phyloP scores from a whole-genome alignment of 2,113 vertebrate species.

The Tursiops truncatus region DNA sequence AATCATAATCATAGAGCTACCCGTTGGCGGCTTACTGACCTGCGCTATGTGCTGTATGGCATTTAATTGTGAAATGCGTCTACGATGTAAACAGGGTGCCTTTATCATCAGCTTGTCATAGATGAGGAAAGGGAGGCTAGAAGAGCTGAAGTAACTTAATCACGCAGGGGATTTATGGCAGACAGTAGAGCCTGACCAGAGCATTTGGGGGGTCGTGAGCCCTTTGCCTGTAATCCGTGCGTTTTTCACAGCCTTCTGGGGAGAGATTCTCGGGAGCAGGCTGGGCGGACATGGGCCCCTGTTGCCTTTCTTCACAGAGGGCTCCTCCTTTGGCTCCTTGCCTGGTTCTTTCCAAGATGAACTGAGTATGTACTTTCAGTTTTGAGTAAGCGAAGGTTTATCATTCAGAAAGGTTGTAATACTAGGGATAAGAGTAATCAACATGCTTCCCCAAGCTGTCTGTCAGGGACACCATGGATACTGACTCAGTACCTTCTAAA shows the following conservation, averaged over 20 bases:
- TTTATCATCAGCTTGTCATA: background rate
- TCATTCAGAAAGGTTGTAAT: background rate
- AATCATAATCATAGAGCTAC: background rate
- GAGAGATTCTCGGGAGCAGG: background rate
- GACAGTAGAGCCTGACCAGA: background rate
- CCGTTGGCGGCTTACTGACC: background rate
- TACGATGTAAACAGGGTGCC: background rate
- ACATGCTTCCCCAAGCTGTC: background rate
- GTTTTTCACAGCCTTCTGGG: background rate
- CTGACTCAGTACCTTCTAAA: too few relatives aligned
- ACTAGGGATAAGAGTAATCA: background rate
- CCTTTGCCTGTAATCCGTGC: background rate
- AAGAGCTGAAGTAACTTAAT: background rate
- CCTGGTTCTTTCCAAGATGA: conserved; percentile 41
- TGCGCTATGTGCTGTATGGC: background rate
- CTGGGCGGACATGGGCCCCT: background rate
- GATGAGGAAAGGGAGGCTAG: background rate
- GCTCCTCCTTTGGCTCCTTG: background rate
- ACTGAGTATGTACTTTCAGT: conserved; percentile 53
- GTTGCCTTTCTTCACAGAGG: background rate
- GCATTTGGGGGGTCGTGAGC: background rate
- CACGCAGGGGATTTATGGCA: background rate
- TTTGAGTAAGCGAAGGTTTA: conserved; percentile 24
- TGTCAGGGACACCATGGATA: too few relatives aligned
- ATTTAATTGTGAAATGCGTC: background rate